phyloP scores from a whole-genome alignment of 2,888 invertebrate species.

The Limnephilus lunatus region DNA sequence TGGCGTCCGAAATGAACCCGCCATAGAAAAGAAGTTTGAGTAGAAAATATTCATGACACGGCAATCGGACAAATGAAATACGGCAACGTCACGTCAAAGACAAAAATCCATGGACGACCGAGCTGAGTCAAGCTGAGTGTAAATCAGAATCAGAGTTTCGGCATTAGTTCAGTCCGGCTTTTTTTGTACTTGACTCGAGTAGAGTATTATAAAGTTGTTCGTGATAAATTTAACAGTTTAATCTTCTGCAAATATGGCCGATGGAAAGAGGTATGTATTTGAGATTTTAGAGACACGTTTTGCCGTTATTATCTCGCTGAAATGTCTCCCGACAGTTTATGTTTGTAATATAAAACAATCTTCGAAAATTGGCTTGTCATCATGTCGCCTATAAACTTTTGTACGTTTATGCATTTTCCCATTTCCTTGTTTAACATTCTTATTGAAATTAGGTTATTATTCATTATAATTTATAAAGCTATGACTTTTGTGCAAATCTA shows the following conservation, averaged over 20 bases:
- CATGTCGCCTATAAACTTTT: constrained; percentile 70
- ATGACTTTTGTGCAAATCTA: background rate
- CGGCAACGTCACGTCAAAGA: constrained; percentile 75
- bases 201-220: constrained; percentile 24
- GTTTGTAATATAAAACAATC: constrained; percentile 68
- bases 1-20: background rate
- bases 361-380: constrained; percentile 78
- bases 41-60: constrained; percentile 39
- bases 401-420: constrained; percentile 7
- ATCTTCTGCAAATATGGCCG: constrained; percentile 74
- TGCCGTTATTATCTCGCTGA: constrained; percentile 55
- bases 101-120: background rate
- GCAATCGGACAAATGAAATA: constrained; percentile 77
- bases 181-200: constrained; percentile 7
- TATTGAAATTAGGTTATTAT: background rate
- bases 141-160: constrained; percentile 65
- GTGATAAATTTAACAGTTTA: constrained; percentile 44
- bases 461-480: background rate
- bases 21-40: constrained; percentile 22
- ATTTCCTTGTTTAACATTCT: background rate
- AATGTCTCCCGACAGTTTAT: constrained; percentile 55
- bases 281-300: constrained; percentile 55
- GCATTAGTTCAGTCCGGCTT: constrained; percentile 71
- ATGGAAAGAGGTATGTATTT: constrained; percentile 76
- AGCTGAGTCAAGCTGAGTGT: background rate